Evolutionary conservation across 1,140 invertebrate species (phyloP).

Genomic region (Calliphora vicina): DNA sequence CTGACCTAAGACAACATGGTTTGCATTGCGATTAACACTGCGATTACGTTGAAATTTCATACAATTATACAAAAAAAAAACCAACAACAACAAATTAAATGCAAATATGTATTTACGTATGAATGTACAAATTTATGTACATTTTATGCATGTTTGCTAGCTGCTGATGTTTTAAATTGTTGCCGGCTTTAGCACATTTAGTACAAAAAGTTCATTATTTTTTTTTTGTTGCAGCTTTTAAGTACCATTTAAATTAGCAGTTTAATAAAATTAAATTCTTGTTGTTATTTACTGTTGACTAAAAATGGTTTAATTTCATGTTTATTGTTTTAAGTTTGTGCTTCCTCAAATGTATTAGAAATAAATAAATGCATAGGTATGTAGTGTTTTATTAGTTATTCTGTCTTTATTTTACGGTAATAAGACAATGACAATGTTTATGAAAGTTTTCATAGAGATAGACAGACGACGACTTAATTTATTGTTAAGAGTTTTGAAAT

Average conservation of each 20-base stretch:
- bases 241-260: too few species aligned
- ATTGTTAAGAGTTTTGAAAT: background rate
- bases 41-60: slow-evolving; percentile 14
- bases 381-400: background rate
- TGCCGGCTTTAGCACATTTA: background rate
- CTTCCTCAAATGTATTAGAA: background rate
- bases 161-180: background rate
- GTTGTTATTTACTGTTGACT: background rate
- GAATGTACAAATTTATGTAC: too few species aligned
- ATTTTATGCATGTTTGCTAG: background rate
- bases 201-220: background rate
- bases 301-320: background rate
- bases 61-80: background rate
- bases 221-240: background rate
- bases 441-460: background rate
- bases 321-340: background rate
- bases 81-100: background rate
- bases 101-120: background rate
- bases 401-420: background rate
- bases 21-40: background rate
- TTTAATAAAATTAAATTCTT: background rate
- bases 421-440: background rate
- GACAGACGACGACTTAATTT: background rate
- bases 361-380: background rate
- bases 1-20: slow-evolving; percentile 29